These are phyloP conservation scores for Lypha dubia DNA, from an alignment of 2,888 invertebrate species.

Conservation along the genomic window DNA sequence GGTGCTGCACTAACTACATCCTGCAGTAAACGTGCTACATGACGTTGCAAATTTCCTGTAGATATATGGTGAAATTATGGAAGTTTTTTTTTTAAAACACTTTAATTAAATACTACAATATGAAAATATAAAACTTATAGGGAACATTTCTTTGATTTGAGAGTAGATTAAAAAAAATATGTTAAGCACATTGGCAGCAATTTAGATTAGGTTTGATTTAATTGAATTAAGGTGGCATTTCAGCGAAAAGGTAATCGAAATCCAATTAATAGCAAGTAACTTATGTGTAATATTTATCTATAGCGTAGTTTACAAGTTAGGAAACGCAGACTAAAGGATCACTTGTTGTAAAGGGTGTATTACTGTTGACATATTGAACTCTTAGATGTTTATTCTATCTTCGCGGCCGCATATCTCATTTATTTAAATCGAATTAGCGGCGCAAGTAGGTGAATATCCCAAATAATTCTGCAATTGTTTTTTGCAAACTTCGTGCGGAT, in stretches of 20 bases:
- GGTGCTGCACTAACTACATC: conserved; percentile 81
- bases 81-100: conserved; percentile 17
- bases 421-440: no score
- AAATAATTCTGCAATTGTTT: no score
- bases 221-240: background rate
- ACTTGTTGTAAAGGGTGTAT: no score
- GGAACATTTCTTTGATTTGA: background rate
- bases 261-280: no score
- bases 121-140: background rate
- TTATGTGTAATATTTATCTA: background rate
- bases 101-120: conserved; percentile 4
- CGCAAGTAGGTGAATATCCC: no score
- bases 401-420: no score
- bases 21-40: conserved; percentile 82
- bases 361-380: no score
- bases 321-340: no score
- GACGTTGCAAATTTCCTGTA: conserved; percentile 80
- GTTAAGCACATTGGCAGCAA: background rate
- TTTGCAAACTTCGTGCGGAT: no score
- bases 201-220: background rate
- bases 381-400: no score
- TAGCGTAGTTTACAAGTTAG: no score
- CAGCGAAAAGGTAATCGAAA: background rate
- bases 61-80: conserved; percentile 61
- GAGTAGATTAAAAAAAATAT: background rate